A percentile compares a stretch with the other conserved stretches of the same genome.
These are phyloP conservation scores for Chloebia gouldiae DNA, from an alignment of 2,113 vertebrate species.

Conservation along the genomic window DNA sequence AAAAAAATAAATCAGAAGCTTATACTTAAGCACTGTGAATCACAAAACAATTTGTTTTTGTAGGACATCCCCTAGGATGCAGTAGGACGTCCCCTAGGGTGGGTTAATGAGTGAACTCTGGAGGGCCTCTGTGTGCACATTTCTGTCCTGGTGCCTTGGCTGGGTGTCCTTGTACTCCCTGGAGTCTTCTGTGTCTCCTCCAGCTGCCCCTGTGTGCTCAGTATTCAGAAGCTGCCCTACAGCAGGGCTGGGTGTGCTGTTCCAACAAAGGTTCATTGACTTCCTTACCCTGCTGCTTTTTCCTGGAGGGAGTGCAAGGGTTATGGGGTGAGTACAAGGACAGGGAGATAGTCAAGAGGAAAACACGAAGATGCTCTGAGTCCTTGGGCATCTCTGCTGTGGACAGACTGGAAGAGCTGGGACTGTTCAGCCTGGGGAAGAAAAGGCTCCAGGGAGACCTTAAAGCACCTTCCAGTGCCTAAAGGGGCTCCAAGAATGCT, in stretches of 20 bases:
- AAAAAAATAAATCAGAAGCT: neutral
- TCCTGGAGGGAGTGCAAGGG: neutral
- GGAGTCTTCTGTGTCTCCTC: neutral
- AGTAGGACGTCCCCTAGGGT: neutral
- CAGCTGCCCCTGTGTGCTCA: neutral
- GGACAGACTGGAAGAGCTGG: neutral
- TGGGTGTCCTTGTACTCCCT: fast-evolving
- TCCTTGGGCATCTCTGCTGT: neutral
- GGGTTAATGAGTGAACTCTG: neutral
- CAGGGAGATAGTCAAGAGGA: neutral
- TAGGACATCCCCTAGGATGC: neutral
- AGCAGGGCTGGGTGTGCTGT: neutral
- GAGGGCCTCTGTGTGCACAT: neutral
- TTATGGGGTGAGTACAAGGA: neutral
- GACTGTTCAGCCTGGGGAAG: neutral
- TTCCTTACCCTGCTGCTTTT: neutral
- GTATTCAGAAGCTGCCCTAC: neutral
- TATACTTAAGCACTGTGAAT: neutral
- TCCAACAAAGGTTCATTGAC: neutral
- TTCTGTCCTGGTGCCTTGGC: fast-evolving
- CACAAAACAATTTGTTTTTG: neutral
- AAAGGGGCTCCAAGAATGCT: neutral
- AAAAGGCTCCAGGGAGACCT: neutral
- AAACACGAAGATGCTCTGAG: fast-evolving
- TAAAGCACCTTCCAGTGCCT: neutral